phyloP scores from a whole-genome alignment of 2,113 vertebrate genomes.

The Chinchilla lanigera region DNA sequence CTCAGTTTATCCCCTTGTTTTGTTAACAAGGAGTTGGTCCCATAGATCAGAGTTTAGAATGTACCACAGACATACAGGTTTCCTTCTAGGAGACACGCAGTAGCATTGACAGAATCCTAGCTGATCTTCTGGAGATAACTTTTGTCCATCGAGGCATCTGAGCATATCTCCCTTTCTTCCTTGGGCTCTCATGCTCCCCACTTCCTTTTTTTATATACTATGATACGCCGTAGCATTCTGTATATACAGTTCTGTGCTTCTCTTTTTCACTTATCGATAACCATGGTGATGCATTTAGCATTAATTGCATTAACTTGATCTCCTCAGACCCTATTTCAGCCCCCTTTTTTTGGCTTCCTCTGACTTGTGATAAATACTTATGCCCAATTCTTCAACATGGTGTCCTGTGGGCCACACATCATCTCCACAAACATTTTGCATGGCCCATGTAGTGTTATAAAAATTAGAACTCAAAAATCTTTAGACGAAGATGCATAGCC shows the following conservation, averaged over 20 bases:
- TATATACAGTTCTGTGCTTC: not conserved
- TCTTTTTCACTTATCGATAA: not conserved
- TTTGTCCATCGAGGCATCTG: not conserved
- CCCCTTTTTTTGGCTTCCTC: not conserved
- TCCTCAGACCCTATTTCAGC: not conserved
- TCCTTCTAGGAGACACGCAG: not conserved
- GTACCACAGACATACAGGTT: not conserved
- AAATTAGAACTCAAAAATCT: not conserved
- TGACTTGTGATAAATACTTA: not conserved
- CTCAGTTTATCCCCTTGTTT: not conserved
- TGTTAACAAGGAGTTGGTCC: slow-evolving; percentile 12
- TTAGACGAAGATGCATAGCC: not conserved
- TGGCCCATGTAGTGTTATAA: not conserved
- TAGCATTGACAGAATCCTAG: not conserved
- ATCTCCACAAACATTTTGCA: slow-evolving; percentile 1
- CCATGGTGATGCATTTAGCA: not conserved
- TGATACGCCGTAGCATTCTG: not conserved
- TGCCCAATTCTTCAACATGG: not conserved
- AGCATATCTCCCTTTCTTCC: not conserved
- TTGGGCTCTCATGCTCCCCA: not conserved
- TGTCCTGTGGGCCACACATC: not conserved
- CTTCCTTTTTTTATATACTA: not conserved
- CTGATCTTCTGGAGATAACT: not conserved
- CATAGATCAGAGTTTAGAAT: slow-evolving; percentile 22
- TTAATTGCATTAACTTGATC: not conserved